Evolutionary conservation across 2,113 vertebrate species (phyloP).

Genomic region (Fregetta grallaria): DNA sequence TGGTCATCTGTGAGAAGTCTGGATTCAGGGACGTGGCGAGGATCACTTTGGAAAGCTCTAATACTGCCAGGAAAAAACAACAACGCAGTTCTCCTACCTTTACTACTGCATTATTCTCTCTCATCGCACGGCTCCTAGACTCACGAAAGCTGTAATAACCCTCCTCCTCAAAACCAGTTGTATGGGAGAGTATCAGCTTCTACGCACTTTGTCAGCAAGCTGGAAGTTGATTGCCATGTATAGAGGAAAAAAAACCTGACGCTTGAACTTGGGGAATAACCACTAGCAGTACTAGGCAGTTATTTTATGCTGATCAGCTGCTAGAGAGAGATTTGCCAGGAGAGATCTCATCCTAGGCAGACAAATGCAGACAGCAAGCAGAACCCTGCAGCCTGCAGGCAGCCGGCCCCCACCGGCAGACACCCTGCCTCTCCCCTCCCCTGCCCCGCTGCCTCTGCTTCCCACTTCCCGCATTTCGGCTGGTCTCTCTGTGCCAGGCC

Average conservation of each 20-base stretch:
- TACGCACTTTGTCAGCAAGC: not conserved
- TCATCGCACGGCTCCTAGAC: not conserved
- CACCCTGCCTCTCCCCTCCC: too few relatives aligned
- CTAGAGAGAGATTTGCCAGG: not conserved
- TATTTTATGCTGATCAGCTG: not conserved
- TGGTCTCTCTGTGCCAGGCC: fast-evolving
- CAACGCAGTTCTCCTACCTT: not conserved
- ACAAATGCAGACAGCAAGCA: not conserved
- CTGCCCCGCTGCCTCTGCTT: not conserved
- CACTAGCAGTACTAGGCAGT: not conserved
- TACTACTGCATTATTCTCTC: not conserved
- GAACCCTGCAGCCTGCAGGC: not conserved
- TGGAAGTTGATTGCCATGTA: fast-evolving
- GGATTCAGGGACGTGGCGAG: not conserved
- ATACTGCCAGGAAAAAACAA: not conserved
- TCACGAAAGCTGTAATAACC: not conserved
- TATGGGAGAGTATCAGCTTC: not conserved
- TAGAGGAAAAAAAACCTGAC: not conserved
- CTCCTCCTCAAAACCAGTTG: not conserved
- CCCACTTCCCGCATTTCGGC: fast-evolving
- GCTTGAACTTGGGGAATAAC: not conserved
- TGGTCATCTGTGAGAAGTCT: not conserved
- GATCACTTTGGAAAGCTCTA: not conserved
- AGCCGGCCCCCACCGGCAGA: not conserved
- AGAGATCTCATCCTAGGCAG: not conserved